phyloP scores from a whole-genome alignment of 2,888 invertebrate species.

The Resseliella maxima region DNA sequence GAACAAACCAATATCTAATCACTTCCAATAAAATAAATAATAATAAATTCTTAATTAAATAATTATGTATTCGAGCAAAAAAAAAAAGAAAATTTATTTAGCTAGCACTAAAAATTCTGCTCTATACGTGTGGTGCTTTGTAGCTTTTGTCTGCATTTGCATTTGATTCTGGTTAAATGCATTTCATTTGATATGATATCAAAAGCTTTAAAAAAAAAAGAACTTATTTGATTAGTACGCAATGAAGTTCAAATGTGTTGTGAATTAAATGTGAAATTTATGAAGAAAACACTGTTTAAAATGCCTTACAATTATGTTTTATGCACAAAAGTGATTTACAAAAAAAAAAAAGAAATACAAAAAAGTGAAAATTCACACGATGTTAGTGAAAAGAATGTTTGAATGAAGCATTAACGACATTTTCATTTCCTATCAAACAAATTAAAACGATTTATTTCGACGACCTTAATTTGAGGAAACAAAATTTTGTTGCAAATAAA shows the following conservation, averaged over 20 bases:
- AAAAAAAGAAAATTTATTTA: too few relatives aligned
- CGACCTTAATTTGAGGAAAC: not conserved
- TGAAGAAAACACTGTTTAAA: not conserved
- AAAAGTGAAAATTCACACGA: not conserved
- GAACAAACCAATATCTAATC: conserved; percentile 4
- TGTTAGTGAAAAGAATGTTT: not conserved
- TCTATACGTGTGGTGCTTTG: too few relatives aligned
- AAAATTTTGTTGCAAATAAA: not conserved
- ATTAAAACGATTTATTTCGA: not conserved
- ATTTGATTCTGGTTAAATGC: not conserved
- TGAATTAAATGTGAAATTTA: not conserved
- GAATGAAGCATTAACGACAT: not conserved
- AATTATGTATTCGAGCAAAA: too few relatives aligned
- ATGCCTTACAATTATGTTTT: not conserved
- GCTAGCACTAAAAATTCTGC: too few relatives aligned
- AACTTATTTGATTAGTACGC: not conserved
- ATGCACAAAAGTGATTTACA: not conserved
- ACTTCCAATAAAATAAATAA: not conserved
- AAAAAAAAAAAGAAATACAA: not conserved
- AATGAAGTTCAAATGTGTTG: not conserved
- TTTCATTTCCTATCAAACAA: not conserved
- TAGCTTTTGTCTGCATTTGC: too few relatives aligned
- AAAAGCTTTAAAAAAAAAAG: not conserved
- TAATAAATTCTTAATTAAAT: too few relatives aligned
- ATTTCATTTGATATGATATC: not conserved